These are phyloP conservation scores for Bubo scandiacus DNA, from an alignment of 2,113 vertebrate species.

Conservation along the genomic window DNA sequence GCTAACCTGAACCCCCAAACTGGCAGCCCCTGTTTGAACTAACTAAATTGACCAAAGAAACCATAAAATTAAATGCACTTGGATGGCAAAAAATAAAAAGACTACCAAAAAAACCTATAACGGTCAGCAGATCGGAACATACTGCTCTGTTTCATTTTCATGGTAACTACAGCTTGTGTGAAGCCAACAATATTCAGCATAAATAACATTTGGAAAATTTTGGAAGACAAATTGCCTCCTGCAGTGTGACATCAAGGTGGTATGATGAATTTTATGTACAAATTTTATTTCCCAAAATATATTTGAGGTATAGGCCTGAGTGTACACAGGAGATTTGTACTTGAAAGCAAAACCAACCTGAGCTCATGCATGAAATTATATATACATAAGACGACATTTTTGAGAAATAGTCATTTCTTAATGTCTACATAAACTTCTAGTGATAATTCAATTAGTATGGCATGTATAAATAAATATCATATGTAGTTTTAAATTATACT, in stretches of 20 bases:
- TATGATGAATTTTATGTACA: neutral
- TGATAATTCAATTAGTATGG: neutral
- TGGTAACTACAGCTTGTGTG: neutral
- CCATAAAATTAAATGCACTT: neutral
- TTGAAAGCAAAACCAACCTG: neutral
- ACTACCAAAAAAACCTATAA: neutral
- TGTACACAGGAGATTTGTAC: neutral
- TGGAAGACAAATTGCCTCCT: neutral
- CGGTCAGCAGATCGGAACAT: neutral
- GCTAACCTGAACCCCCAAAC: neutral
- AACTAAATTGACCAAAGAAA: neutral
- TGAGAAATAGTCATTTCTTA: neutral
- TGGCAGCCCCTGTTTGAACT: neutral
- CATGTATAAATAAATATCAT: neutral
- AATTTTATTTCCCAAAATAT: neutral
- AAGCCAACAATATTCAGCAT: neutral
- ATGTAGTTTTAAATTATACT: neutral
- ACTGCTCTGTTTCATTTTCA: neutral
- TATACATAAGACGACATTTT: neutral
- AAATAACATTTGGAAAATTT: neutral
- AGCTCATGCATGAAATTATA: neutral
- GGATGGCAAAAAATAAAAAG: neutral
- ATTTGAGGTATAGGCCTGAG: neutral
- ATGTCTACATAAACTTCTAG: neutral
- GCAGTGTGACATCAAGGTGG: neutral